Base-by-base conservation (phyloP, 1,140 invertebrate species). In the Calosoma granatense region DNA sequence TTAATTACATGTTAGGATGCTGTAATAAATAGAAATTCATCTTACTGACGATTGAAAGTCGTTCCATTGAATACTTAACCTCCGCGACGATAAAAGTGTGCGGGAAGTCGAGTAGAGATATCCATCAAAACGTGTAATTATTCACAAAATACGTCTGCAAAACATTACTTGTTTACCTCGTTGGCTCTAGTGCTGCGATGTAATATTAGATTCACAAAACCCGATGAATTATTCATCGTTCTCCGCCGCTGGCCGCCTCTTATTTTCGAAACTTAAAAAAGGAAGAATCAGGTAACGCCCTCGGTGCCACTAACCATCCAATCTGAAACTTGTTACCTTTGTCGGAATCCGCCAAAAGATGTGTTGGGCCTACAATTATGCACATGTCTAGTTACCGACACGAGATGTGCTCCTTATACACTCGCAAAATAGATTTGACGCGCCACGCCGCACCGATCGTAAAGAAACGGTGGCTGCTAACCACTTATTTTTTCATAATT, bases 261-360 rank as follows among this genome's bases (percentile, higher is more conserved):
- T 47, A 12, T 11, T 47, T 47, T 47, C 26, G 41, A 47, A 17
- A 47, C 41, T 47, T 47, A 17, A 12, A 47, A 47, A 47, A 47
- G 17, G 17, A 17, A 9, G 41, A 47, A 17, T 6, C 17, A 17
- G 15, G 41, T 47, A 47, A 47, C 41, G 41, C 41, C 41, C 15
- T 47, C 17, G 3, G 41, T 17, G 41, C 41, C 41, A 17, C 41
- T 17, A 47, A 47, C 15, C 41, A 17, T 4, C 6, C 41, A 47
- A 47, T 47, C 17, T 47, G 15, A 47, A 47, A 47, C 9, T 47
- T 17, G 41, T 47, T 12, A 47, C 41, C 41, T 47, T 47, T 47
- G 41, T 47, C 41, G 41, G 41, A 17, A 6, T 17, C 41, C 41
- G 41, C 41, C 41, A 47, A 47, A 47, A 9, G 17, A 47, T 9